A percentile compares a stretch with the other conserved stretches of the same genome.
Evolutionary conservation across 2,113 vertebrate genomes (phyloP).

Genomic region (Ctenodactylus gundi): DNA sequence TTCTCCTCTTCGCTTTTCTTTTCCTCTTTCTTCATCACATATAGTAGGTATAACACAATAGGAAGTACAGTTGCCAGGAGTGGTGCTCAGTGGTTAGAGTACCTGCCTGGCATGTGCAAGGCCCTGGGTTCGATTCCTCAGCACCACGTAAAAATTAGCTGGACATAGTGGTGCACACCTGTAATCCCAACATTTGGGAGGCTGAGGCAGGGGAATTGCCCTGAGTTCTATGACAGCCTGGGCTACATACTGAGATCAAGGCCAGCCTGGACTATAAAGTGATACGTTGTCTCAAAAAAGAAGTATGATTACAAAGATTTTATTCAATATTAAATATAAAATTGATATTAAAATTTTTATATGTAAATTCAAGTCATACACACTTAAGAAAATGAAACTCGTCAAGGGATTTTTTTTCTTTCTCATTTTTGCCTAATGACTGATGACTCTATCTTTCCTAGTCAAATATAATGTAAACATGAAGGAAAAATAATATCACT

Average conservation of each 20-base stretch:
- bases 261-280: no score
- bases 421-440: slow-evolving; percentile 13
- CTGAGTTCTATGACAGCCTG: no score
- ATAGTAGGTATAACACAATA: not conserved
- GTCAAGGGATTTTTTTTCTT: slow-evolving; percentile 24
- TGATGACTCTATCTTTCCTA: not conserved
- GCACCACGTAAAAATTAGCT: no score
- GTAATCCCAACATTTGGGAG: no score
- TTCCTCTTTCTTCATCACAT: not conserved
- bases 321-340: slow-evolving; percentile 16
- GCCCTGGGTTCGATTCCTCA: no score
- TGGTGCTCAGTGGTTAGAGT: no score
- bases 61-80: not conserved
- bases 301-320: no score
- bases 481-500: slow-evolving; percentile 1
- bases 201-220: no score
- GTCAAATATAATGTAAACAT: not conserved
- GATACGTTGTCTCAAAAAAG: no score
- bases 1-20: not conserved
- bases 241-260: no score
- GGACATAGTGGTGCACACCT: no score
- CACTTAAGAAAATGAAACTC: slow-evolving; percentile 1
- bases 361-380: not conserved
- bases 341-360: not conserved
- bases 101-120: no score